A percentile compares a stretch with the other conserved stretches of the same genome.
Conservation (phyloP, 2,888 invertebrate genomes). For the Drosophila pseudotakahashii region DNA sequence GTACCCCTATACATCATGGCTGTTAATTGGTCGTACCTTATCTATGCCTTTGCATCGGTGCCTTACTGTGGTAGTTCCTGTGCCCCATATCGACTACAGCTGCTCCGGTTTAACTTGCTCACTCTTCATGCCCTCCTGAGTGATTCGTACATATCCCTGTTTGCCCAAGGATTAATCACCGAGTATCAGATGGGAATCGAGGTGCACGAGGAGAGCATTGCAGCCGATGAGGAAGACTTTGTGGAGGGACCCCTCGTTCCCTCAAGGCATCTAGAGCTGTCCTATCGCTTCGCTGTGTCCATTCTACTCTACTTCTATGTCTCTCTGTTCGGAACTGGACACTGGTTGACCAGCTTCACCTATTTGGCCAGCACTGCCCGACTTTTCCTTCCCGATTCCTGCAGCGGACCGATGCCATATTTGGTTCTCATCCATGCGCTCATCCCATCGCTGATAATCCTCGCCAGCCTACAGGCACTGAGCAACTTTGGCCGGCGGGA, state of each 20-base stretch:
- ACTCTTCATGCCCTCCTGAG: conserved; percentile 88
- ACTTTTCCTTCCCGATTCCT: conserved; percentile 95
- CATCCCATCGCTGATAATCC: conserved; percentile 90
- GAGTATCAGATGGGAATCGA: conserved; percentile 67
- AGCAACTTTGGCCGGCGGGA: conserved; percentile 58
- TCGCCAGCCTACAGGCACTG: conserved; percentile 69
- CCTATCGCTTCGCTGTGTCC: conserved; percentile 84
- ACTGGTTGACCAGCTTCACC: conserved; percentile 96
- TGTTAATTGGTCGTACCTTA: conserved; percentile 86
- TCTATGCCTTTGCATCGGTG: conserved; percentile 59
- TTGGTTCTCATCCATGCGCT: conserved; percentile 93
- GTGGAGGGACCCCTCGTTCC: not conserved
- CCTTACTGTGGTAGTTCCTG: conserved; percentile 39
- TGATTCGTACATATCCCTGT: conserved; percentile 91
- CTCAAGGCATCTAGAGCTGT: conserved; percentile 40
- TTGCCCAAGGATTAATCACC: conserved; percentile 85
- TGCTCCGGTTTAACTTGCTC: conserved; percentile 87
- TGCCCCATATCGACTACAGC: conserved; percentile 85
- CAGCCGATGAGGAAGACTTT: conserved; percentile 20
- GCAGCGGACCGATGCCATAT: conserved; percentile 91
- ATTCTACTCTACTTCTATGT: conserved; percentile 90
- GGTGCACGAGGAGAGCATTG: conserved; percentile 32
- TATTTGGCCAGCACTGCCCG: conserved; percentile 96
- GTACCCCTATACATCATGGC: conserved; percentile 86
- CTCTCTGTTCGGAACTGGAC: conserved; percentile 97